Evolutionary conservation across 2,113 vertebrate genomes (phyloP), one percentile per base, ranked within the genome.

Genomic region (Mohoua ochrocephala): DNA sequence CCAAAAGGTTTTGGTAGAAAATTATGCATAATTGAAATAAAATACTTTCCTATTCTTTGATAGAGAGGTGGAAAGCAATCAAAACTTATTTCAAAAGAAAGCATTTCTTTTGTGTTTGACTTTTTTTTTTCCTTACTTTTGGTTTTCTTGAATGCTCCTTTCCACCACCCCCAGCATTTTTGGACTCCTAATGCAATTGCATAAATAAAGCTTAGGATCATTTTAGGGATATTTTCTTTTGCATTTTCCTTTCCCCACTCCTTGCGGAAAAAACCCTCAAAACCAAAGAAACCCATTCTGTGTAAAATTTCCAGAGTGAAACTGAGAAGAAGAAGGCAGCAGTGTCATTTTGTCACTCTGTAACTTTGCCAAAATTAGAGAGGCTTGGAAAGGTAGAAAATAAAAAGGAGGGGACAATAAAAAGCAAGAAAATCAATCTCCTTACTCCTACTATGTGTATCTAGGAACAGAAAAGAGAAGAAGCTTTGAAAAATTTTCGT

Each of bases 251-350:
- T 82, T 59, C 11, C 21, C 13, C 5, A 11, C 14, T 87, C 20
- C 42, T 37, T 20, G 10, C 21, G 2, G 0, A 4, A 39, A 37
- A 60, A 44, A 19, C 4, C 0, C 21, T 30, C 17, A n/a, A 47
- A 52, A 15, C 18, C 30, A 52, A 33, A 57, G 41, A 37, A 24
- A 52, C 7, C 10, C 21, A 47, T 41, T 69, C 18, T 74, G 37
- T 74, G 21, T 87, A 49, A 91, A 84, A 77, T 63, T 87, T 81
- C 22, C 15, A 37, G 71, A 85, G 39, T 27, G 74, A 83, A 86
- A 56, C 2, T 4, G 53, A 74, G 60, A n/a, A 69, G 50, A 53
- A 92, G 26, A 39, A 52, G 13, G 44, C 23, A 68, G 13, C 22
- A 28, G 37, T 61, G n/a, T 41, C 41, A 80, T 92, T 93, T 83